Percentiles rank a stretch among this genome's conserved stretches.
These are phyloP conservation scores for Peromyscus melanophrys DNA, from an alignment of 2,797 vertebrate genomes.

Conservation along the genomic window DNA sequence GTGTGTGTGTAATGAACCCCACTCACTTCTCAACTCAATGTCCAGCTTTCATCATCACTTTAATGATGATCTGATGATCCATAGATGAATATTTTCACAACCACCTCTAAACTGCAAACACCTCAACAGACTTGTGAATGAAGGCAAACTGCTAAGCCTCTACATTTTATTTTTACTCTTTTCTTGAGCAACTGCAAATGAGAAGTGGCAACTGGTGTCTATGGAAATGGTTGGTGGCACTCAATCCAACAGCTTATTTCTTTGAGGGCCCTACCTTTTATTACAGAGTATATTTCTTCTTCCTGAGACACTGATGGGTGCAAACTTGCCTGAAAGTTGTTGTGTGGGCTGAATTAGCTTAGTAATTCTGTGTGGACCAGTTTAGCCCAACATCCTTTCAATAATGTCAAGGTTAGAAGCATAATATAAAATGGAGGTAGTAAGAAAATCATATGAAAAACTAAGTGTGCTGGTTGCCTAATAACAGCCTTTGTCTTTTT, in stretches of 20 bases:
- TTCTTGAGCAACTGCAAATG: background rate
- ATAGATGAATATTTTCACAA: background rate
- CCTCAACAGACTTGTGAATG: background rate
- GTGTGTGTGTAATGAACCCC: background rate
- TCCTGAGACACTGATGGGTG: background rate
- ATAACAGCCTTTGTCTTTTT: background rate
- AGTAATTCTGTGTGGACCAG: background rate
- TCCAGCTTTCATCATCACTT: background rate
- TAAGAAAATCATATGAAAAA: background rate
- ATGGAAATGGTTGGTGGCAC: background rate
- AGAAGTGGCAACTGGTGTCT: background rate
- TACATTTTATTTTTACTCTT: slow-evolving; percentile 48
- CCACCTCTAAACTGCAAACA: background rate
- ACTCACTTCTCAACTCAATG: background rate
- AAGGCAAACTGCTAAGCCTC: slow-evolving; percentile 6
- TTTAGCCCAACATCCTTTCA: background rate
- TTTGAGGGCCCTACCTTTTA: background rate
- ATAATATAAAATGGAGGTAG: background rate
- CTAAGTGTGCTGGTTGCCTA: background rate
- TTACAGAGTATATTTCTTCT: background rate
- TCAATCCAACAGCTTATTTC: background rate
- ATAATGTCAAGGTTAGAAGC: background rate
- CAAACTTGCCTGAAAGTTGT: background rate
- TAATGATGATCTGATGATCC: slow-evolving; percentile 45
- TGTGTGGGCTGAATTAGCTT: background rate